Conservation (phyloP, 2,113 vertebrate species). For the Galeopterus variegatus region DNA sequence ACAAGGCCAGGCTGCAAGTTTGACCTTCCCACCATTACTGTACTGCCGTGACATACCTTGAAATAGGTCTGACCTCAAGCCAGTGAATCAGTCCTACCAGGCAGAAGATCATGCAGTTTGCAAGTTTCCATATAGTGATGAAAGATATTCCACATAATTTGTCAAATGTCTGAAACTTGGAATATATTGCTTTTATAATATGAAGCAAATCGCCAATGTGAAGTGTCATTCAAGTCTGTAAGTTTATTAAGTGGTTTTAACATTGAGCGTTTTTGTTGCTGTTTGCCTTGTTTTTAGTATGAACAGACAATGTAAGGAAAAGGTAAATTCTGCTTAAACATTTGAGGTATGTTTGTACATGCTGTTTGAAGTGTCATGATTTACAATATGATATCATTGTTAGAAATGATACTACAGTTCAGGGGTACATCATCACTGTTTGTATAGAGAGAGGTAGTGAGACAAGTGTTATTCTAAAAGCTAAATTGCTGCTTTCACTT, state of each 20-base stretch:
- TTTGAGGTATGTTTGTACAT: slow-evolving; percentile 72
- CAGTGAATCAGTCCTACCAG: slow-evolving; percentile 84
- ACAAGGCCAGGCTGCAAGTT: slow-evolving; percentile 94
- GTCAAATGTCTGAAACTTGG: slow-evolving; percentile 83
- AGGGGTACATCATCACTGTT: accelerated
- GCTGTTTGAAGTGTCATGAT: neutral
- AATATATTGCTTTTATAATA: slow-evolving; percentile 88
- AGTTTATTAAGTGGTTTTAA: slow-evolving; percentile 87
- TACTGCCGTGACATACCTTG: slow-evolving; percentile 95
- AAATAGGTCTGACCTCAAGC: slow-evolving; percentile 90
- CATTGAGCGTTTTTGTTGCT: slow-evolving; percentile 70
- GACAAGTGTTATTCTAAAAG: neutral
- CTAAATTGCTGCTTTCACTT: neutral
- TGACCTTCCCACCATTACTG: slow-evolving; percentile 91
- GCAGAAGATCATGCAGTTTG: slow-evolving; percentile 69
- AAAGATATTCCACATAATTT: slow-evolving; percentile 75
- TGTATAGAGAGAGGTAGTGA: neutral
- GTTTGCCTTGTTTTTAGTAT: slow-evolving; percentile 79
- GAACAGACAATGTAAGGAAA: slow-evolving; percentile 82
- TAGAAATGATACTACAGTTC: neutral
- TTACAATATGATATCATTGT: neutral
- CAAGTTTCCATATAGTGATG: slow-evolving; percentile 48
- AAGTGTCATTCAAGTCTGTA: slow-evolving; percentile 89
- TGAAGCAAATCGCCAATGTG: slow-evolving; percentile 83
- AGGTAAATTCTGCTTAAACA: slow-evolving; percentile 86